These are phyloP conservation scores for Norana najaformis DNA, from an alignment of 2,888 invertebrate genomes.

Conservation along the genomic window DNA sequence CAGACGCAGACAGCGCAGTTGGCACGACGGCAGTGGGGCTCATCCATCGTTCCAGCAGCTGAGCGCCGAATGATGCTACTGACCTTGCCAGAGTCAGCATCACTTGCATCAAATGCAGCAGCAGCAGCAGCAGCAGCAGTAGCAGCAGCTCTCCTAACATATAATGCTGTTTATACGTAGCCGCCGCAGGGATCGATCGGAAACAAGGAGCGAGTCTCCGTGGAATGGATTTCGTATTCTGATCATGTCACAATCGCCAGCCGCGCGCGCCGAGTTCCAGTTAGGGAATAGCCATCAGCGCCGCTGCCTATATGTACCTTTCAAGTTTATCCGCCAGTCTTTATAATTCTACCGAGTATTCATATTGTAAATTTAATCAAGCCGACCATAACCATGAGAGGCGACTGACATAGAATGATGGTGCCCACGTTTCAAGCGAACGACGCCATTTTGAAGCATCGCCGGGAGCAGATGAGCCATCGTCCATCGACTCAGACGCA, in stretches of 20 bases:
- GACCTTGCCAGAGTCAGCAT: background rate
- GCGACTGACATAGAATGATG: background rate
- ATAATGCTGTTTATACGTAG: background rate
- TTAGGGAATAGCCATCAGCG: background rate
- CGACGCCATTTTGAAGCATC: background rate
- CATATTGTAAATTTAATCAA: background rate
- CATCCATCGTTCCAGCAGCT: background rate
- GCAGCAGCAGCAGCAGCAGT: background rate
- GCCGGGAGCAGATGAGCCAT: background rate
- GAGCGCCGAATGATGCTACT: background rate
- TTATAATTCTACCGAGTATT: slow-evolving; percentile 5
- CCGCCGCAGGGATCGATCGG: background rate
- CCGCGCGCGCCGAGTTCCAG: background rate
- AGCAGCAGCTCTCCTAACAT: background rate
- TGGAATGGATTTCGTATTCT: slow-evolving; percentile 13
- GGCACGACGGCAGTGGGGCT: background rate
- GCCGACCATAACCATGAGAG: background rate
- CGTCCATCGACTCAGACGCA: background rate
- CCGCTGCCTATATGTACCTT: background rate
- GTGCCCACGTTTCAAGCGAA: background rate
- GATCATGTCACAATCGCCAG: slow-evolving; percentile 5
- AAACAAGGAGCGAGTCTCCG: background rate
- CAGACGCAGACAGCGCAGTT: background rate
- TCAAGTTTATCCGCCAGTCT: background rate
- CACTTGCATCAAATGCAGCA: background rate